Evolutionary conservation across 2,888 invertebrate genomes (phyloP).

Genomic region (Torymus tubicola): DNA sequence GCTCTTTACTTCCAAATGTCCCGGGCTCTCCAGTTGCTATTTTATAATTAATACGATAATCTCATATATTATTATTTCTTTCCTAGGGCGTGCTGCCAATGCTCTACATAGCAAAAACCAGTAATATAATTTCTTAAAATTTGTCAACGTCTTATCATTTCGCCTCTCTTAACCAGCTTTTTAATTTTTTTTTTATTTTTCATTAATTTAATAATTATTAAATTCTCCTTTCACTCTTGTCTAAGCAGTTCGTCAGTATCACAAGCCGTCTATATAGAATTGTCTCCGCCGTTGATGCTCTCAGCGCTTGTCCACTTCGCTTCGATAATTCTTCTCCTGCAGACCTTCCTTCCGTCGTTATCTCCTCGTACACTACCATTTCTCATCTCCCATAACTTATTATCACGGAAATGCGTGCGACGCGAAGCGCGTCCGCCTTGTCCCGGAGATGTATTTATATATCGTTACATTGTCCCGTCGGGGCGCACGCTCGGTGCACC

Average conservation of each 20-base stretch:
- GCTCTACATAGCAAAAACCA: conserved; percentile 42
- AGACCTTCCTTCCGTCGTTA: conserved; percentile 17
- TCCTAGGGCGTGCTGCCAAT: conserved; percentile 39
- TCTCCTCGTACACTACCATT: not conserved
- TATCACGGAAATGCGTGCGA: conserved; percentile 48
- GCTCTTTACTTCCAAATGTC: conserved; percentile 40
- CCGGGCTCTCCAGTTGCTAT: conserved; percentile 23
- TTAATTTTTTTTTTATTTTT: conserved; percentile 33
- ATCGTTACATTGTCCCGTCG: conserved; percentile 35
- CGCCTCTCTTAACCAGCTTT: conserved; percentile 51
- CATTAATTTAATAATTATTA: conserved; percentile 63
- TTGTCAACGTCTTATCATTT: conserved; percentile 33
- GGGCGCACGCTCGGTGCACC: conserved; percentile 28
- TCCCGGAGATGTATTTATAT: conserved; percentile 35
- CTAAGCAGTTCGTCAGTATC: conserved; percentile 65
- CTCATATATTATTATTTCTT: conserved; percentile 44
- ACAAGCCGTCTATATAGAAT: conserved; percentile 66
- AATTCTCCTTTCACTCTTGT: conserved; percentile 55
- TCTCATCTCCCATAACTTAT: conserved; percentile 34
- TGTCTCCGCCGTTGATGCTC: conserved; percentile 29
- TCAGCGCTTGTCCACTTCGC: not conserved
- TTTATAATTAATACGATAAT: conserved; percentile 43
- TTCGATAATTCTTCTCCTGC: conserved; percentile 37
- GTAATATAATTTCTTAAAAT: conserved; percentile 48
- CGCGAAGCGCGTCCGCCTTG: conserved; percentile 30